Base-by-base conservation (phyloP, 2,113 vertebrate genomes). In the Hystrix brachyura region DNA sequence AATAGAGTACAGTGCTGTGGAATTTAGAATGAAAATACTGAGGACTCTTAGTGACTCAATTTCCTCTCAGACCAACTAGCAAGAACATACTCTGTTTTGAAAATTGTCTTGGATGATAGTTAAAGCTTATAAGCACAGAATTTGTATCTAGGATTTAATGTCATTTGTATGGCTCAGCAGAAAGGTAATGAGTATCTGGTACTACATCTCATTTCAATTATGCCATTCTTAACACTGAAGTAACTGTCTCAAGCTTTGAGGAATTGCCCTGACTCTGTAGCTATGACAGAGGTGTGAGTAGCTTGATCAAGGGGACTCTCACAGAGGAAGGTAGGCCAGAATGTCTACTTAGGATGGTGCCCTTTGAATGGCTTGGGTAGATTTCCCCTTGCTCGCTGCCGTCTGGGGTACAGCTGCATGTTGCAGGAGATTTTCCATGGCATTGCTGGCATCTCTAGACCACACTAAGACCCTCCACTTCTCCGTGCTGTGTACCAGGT, bases 401-500 rank as follows among this genome's bases (percentile, higher is more conserved):
- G 10, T 60, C 19, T 92, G 17, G 34, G 32, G 12, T 0, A 1
- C 0, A 17, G 1, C 0, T 8, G 10, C 8, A 57, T 11, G 1
- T 14, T 23, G 32, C 19, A 1, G 21, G 55, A 15, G 10, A 14
- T 65, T 80, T 83, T 74, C 62, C 11, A 1, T 14, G 55, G 67
- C 23, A 46, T n/a, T 43, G 17, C 38, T 17, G 13, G 38, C 64
- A 12, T 21, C 34, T 64, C 48, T 27, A 43, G 72, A 9, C 57
- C 46, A 34, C 64, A 83, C 69, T 43, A 34, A 96, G 29, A 25
- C 84, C 62, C 53, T 74, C 6, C 5, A 11, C 48, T 89, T 38
- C 86, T 53, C 46, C 64, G 76, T 46, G 62, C 19, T 55, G 34
- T 88, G 53, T 15, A 90, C 79, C 82, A 91, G 51, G 80, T 69